These are phyloP conservation scores for Paelopatides confundens DNA, from an alignment of 53 echinoderm and acorn worm species.

Conservation along the genomic window DNA sequence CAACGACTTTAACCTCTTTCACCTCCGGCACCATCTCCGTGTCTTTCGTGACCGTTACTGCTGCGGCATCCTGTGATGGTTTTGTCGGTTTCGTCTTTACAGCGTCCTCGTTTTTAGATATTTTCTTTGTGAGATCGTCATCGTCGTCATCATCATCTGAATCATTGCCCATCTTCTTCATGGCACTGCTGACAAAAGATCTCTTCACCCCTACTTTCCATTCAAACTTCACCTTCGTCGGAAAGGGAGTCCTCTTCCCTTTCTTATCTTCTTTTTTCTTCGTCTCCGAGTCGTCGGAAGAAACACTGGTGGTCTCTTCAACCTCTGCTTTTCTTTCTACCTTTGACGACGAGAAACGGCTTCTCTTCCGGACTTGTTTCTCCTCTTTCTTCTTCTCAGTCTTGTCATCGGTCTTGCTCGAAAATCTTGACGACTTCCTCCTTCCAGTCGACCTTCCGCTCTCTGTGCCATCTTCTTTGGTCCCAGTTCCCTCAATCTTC, in stretches of 20 bases:
- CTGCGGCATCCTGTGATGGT: neutral
- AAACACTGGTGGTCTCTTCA: neutral
- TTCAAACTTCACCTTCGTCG: slow-evolving; percentile 46
- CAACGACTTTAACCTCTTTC: neutral
- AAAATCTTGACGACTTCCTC: slow-evolving; percentile 16
- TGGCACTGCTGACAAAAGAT: slow-evolving; percentile 19
- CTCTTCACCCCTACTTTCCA: slow-evolving; percentile 51
- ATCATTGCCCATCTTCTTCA: slow-evolving; percentile 50
- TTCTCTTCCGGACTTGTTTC: neutral
- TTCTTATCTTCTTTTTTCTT: slow-evolving; percentile 14
- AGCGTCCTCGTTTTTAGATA: neutral
- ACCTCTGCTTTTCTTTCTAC: neutral
- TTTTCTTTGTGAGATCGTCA: neutral
- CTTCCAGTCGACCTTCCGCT: neutral
- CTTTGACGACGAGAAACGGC: neutral
- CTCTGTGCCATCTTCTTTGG: neutral
- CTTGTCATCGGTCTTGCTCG: slow-evolving; percentile 21
- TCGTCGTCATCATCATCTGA: slow-evolving; percentile 52
- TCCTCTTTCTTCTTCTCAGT: neutral
- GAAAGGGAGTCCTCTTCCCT: slow-evolving; percentile 15
- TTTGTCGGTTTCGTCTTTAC: neutral
- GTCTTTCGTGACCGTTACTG: neutral
- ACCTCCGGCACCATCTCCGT: neutral
- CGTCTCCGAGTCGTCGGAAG: neutral
- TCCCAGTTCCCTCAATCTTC: neutral